Conservation (phyloP, 2,888 invertebrate species). For the Drosophila pegasa region DNA sequence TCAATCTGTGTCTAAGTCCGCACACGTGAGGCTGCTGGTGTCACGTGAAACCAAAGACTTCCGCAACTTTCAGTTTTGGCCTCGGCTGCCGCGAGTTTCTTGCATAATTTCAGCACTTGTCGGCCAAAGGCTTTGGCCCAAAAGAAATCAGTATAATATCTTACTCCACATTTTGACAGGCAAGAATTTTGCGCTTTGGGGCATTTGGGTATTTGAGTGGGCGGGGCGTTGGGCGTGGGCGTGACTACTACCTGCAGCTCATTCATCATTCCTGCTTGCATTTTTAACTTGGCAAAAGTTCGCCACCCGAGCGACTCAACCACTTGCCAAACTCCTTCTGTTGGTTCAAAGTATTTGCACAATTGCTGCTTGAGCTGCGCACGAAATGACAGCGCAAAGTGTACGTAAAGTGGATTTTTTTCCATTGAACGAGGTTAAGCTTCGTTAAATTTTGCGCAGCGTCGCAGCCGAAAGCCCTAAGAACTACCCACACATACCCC, state of each 20-base stretch:
- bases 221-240: not conserved
- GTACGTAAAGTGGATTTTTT: conserved; percentile 78
- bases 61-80: not conserved
- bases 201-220: conserved; percentile 1
- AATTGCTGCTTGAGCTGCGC: conserved; percentile 77
- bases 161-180: not conserved
- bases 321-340: conserved; percentile 42
- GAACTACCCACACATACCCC: conserved; percentile 4
- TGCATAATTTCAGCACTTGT: not conserved
- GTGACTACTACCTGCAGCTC: conserved; percentile 47
- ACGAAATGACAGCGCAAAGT: conserved; percentile 81
- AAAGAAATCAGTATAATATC: conserved; percentile 8
- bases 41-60: not conserved
- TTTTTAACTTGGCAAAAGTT: conserved; percentile 68
- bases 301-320: conserved; percentile 5
- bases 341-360: conserved; percentile 76
- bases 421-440: conserved; percentile 81
- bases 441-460: conserved; percentile 77
- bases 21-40: conserved; percentile 27
- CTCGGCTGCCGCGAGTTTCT: not conserved
- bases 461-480: conserved; percentile 18
- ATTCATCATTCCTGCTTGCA: conserved; percentile 78
- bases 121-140: not conserved
- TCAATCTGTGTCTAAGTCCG: conserved; percentile 8
- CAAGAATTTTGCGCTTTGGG: not conserved